A percentile compares a stretch with the other conserved stretches of the same genome.
Conservation (phyloP, 2,113 vertebrate species). For the Halichoeres trimaculatus region DNA sequence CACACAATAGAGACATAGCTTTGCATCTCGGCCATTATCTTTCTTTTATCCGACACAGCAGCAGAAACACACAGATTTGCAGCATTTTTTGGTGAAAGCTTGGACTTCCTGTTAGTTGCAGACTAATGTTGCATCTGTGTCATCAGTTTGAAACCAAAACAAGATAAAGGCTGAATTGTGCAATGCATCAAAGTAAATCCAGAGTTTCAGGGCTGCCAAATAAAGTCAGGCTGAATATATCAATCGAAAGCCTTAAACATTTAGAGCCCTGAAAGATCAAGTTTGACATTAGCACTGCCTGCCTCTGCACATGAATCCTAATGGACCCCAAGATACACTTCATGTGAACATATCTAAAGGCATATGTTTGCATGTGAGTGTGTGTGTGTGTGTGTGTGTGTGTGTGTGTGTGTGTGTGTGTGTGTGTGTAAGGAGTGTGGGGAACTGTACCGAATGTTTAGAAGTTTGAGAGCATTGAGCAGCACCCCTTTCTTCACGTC, state of each 20-base stretch:
- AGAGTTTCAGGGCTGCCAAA: constrained; percentile 31
- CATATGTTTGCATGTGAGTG: too few species aligned
- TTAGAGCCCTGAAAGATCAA: constrained; percentile 32
- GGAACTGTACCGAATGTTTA: constrained; percentile 91
- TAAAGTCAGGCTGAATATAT: constrained; percentile 42
- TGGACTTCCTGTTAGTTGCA: constrained; percentile 34
- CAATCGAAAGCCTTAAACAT: constrained; percentile 49
- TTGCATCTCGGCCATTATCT: constrained; percentile 53
- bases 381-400: neutral
- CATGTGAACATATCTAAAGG: constrained; percentile 12
- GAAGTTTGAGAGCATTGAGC: constrained; percentile 92
- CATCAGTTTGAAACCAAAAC: constrained; percentile 37
- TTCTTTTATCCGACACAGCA: constrained; percentile 34
- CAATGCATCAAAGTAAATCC: constrained; percentile 40
- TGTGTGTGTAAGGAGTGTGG: neutral
- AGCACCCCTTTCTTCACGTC: constrained; percentile 97
- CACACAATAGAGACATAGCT: constrained; percentile 28
- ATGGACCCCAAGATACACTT: constrained; percentile 39
- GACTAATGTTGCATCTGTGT: constrained; percentile 29
- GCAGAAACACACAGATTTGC: constrained; percentile 41
- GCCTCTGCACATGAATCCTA: constrained; percentile 34
- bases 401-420: constrained; percentile 13
- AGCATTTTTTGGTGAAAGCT: constrained; percentile 30
- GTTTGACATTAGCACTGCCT: constrained; percentile 27
- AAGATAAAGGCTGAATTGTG: constrained; percentile 18